Base-by-base conservation (phyloP, 2,888 invertebrate species). In the Oligia fasciuncula region DNA sequence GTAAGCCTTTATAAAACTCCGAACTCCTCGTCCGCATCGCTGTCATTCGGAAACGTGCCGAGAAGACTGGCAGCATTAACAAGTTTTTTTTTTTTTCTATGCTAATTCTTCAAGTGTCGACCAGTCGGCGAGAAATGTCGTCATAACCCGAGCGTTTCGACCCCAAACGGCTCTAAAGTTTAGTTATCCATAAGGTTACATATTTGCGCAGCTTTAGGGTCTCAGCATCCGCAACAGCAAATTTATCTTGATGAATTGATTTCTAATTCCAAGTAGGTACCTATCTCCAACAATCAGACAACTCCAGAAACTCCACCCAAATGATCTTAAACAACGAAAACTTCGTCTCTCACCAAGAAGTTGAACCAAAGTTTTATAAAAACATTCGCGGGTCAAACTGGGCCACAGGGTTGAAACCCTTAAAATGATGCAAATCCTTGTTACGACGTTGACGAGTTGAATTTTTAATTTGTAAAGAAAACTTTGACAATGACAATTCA, bases 401-500 rank as follows among this genome's bases (percentile, higher is more conserved):
- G 70, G 71, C 72, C 63, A 76, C 79, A 80, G 77, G 88, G 77
- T 76, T 76, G 77, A 40, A 82, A 80, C 86, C 81, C 87, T 87
- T 68, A 84, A 89, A 91, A 90, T 89, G 87, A 91, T 92, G 90
- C 86, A 89, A 91, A 91, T 89, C 87, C 73, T 77, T 75, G 79
- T 83, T 77, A 88, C 85, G 79, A 78, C 82, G 85, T 75, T 88
- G 88, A 90, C 88, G 88, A 90, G 89, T 88, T 91, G 89, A 90
- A 90, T 90, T 89, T 90, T 90, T 87, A 88, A 90, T 87, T 88
- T 80, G 71, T 76, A 83, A 87, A 88, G 84, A 88, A 88, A 88
- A 88, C 88, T 88, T 86, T 83, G 80, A 85, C 83, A 85, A 84
- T 80, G 87, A 78, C 79, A 86, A 88, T 88, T 89, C 81, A 87